A percentile compares a stretch with the other conserved stretches of the same genome.
These are phyloP conservation scores for Hydractinia echinata DNA, from an alignment of 30 jellyfish, hydroid and myxozoan genomes.

Conservation along the genomic window DNA sequence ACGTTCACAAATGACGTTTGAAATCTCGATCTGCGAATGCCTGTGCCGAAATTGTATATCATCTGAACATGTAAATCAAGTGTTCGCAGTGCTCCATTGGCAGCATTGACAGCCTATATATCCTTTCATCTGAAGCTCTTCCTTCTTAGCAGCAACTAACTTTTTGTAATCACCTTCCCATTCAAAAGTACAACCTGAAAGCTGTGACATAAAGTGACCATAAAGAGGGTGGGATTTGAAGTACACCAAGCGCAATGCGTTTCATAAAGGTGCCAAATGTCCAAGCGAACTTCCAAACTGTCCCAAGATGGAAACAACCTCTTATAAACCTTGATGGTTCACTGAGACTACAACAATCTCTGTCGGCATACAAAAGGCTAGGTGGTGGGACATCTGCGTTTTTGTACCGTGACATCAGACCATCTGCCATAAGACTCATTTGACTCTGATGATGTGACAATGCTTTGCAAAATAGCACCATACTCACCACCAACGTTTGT, in stretches of 20 bases:
- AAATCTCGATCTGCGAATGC: too few species aligned
- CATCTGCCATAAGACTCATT: conserved; percentile 29
- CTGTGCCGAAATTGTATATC: too few species aligned
- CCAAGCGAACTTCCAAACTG: conserved; percentile 20
- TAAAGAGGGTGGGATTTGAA: too few species aligned
- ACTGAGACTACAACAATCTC: conserved; percentile 46
- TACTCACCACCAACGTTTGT: conserved; percentile 61
- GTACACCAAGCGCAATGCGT: conserved; percentile 27
- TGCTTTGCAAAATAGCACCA: conserved; percentile 38
- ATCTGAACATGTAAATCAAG: too few species aligned
- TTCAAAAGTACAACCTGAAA: conserved; percentile 25
- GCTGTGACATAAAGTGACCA: conserved; percentile 2
- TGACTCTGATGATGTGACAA: conserved; percentile 16
- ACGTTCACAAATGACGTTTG: too few species aligned
- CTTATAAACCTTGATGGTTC: conserved; percentile 21
- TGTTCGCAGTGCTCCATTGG: too few species aligned
- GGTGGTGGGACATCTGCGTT: conserved; percentile 29
- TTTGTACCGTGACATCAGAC: conserved; percentile 24
- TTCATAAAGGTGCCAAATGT: conserved; percentile 40
- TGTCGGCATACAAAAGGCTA: conserved; percentile 38
- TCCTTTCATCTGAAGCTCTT: conserved; percentile 34
- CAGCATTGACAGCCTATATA: too few species aligned
- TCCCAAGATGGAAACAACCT: conserved; percentile 27
- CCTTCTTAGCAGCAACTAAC: conserved; percentile 33
- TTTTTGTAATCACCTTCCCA: conserved; percentile 33